These are phyloP conservation scores for Hyppa rectilinea DNA, from an alignment of 2,888 invertebrate species.

Conservation along the genomic window DNA sequence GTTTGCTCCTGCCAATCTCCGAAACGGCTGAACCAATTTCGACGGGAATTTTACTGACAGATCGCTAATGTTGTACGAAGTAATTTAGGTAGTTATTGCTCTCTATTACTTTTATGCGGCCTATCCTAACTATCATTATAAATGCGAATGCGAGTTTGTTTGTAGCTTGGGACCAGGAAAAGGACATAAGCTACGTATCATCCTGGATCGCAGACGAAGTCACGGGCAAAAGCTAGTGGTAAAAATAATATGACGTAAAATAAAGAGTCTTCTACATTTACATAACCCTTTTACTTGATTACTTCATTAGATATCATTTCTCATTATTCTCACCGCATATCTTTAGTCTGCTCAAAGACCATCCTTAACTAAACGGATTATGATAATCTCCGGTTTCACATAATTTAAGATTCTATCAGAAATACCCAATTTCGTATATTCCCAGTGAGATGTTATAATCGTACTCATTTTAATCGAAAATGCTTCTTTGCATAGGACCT, in stretches of 20 bases:
- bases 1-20: no score
- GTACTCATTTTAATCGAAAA: slow-evolving; percentile 26
- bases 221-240: no score
- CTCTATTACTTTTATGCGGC: no score
- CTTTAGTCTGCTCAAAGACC: not conserved
- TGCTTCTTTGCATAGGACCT: slow-evolving; percentile 2
- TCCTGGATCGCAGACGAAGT: no score
- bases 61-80: no score
- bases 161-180: no score
- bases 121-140: no score
- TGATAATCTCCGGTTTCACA: slow-evolving; percentile 1
- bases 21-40: no score
- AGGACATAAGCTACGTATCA: no score
- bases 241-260: not conserved
- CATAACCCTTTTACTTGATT: not conserved
- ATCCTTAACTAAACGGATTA: not conserved
- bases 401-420: slow-evolving; percentile 27
- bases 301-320: not conserved
- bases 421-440: slow-evolving; percentile 16
- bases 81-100: no score
- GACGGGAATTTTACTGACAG: no score
- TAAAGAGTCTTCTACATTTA: not conserved
- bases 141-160: no score
- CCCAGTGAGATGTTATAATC: not conserved
- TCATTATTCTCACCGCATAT: not conserved